Evolutionary conservation across 2,113 vertebrate genomes (phyloP).

Genomic region (Pheucticus melanocephalus): DNA sequence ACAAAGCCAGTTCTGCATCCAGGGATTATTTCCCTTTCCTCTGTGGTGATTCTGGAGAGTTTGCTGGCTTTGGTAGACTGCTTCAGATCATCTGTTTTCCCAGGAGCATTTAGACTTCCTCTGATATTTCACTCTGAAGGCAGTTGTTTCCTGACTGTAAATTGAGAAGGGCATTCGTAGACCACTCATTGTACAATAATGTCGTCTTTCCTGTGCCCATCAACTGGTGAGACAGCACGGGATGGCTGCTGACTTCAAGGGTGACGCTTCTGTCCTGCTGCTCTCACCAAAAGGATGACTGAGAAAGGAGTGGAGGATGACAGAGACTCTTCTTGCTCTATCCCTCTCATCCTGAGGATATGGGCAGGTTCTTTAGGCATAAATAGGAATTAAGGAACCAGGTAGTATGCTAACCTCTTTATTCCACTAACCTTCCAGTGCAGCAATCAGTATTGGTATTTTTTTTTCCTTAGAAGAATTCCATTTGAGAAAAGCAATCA

Average conservation of each 20-base stretch:
- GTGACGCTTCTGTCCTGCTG: background rate
- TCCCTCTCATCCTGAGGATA: background rate
- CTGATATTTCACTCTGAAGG: constrained; percentile 48
- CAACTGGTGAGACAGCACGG: background rate
- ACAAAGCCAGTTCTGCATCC: background rate
- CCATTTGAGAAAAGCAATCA: background rate
- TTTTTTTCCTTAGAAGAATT: background rate
- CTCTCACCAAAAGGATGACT: background rate
- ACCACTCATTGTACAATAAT: background rate
- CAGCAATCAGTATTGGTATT: background rate
- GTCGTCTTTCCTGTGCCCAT: constrained; percentile 24
- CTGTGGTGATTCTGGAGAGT: background rate
- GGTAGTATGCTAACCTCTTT: background rate
- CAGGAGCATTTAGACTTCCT: constrained; percentile 29
- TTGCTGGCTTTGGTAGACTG: constrained; percentile 2
- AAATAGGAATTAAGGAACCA: background rate
- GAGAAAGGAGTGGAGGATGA: background rate
- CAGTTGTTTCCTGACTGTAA: constrained; percentile 57
- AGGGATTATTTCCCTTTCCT: constrained; percentile 29
- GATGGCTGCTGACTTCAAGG: background rate
- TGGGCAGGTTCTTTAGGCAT: background rate
- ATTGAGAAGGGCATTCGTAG: constrained; percentile 27
- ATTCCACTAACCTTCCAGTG: background rate
- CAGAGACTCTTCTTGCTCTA: background rate
- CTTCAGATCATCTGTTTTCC: constrained; percentile 36